Percentiles rank a stretch among this genome's conserved stretches.
Conservation (phyloP, 2,113 vertebrate genomes). For the Boulengerochromis microlepis region DNA sequence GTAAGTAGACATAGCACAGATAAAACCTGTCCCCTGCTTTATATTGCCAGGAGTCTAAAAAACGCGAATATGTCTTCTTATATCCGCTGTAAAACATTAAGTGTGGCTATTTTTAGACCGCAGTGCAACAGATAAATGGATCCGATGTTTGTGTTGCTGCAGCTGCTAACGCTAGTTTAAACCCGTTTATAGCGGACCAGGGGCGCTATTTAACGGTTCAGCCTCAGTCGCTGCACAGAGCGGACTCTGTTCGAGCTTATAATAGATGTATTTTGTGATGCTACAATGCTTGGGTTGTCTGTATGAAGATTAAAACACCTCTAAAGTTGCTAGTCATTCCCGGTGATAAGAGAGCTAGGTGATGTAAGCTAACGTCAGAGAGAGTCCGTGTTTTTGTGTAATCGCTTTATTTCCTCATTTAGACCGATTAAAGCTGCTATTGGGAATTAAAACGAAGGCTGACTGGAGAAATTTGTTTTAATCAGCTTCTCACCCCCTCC, state of each 20-base stretch:
- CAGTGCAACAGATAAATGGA: background rate
- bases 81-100: accelerated
- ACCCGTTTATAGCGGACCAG: background rate
- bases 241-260: background rate
- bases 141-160: background rate
- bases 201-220: background rate
- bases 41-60: accelerated
- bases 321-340: background rate
- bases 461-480: background rate
- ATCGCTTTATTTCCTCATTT: background rate
- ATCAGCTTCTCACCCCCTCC: background rate
- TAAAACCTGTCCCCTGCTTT: accelerated
- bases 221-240: background rate
- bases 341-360: background rate
- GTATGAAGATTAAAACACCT: background rate
- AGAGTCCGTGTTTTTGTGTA: background rate
- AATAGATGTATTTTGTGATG: accelerated
- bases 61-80: accelerated
- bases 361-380: too few species aligned
- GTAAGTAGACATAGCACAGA: constrained; percentile 2
- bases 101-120: constrained; percentile 8
- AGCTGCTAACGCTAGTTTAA: background rate
- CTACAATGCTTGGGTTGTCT: background rate
- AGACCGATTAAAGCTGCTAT: background rate
- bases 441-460: accelerated